These are phyloP conservation scores for Xiphophorus birchmanni DNA, from an alignment of 2,797 vertebrate species.

Conservation along the genomic window DNA sequence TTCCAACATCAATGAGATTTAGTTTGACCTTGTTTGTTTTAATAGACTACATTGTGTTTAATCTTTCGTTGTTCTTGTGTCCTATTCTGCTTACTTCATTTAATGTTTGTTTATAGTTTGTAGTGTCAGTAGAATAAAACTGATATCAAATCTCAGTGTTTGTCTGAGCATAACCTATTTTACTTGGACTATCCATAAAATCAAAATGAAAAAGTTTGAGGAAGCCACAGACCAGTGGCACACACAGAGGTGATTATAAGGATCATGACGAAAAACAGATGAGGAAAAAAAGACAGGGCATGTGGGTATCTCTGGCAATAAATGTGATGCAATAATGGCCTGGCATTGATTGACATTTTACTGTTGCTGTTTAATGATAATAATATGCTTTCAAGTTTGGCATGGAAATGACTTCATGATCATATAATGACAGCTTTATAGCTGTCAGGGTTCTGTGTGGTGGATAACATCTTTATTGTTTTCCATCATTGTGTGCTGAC, in stretches of 20 bases:
- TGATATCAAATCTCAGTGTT: neutral
- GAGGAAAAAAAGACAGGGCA: constrained; percentile 41
- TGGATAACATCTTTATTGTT: constrained; percentile 78
- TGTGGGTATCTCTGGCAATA: constrained; percentile 47
- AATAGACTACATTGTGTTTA: neutral
- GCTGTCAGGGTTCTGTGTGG: constrained; percentile 69
- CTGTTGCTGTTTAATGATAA: constrained; percentile 76
- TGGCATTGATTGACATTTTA: constrained; percentile 76
- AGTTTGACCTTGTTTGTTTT: neutral
- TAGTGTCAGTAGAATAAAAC: neutral
- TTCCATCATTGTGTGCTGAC: constrained; percentile 74
- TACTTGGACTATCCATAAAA: neutral
- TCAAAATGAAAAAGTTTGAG: constrained; percentile 12
- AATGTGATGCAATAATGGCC: constrained; percentile 66
- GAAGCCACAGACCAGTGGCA: constrained; percentile 31
- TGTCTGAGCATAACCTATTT: neutral
- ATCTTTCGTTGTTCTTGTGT: neutral
- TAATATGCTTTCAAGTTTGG: constrained; percentile 76
- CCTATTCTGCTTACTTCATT: neutral
- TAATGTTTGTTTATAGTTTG: neutral
- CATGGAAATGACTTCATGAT: constrained; percentile 77
- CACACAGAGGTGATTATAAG: constrained; percentile 51
- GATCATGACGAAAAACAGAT: constrained; percentile 52
- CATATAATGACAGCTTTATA: constrained; percentile 75
- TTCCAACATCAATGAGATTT: neutral